Base-by-base conservation (phyloP, 1,140 invertebrate genomes). In the Orussus abietinus region DNA sequence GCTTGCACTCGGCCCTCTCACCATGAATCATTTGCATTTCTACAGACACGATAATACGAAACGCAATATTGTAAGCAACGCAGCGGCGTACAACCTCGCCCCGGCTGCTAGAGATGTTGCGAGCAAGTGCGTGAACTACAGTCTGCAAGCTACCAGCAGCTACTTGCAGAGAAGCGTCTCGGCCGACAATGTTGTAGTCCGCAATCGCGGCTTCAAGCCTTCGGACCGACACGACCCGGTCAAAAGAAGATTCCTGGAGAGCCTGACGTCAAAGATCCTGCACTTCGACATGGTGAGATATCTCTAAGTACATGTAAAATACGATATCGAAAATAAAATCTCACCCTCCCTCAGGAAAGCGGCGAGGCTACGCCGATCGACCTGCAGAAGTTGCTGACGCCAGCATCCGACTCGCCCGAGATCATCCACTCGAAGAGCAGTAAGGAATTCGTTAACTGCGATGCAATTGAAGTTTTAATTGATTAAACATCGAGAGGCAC, bases 321-420 rank as follows among this genome's bases (percentile, higher is more conserved):
- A n/a, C n/a, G n/a, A n/a, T n/a, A n/a, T n/a, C n/a, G n/a, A n/a
- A n/a, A n/a, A n/a, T n/a, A n/a, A n/a, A n/a, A n/a, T n/a, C n/a
- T n/a, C n/a, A n/a, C n/a, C n/a, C n/a, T n/a, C n/a, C n/a, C n/a
- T 12, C 35, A 77, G 75, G 76, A 78, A 45, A 68, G 65, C 36
- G 64, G 72, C 36, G 55, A 64, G 31, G 59, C 62, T 20, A 78
- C 77, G 52, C 76, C 78, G 42, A 80, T 91, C 52, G 84, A 88
- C 62, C 75, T 91, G 53, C 84, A 89, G 61, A 90, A 91, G 68
- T 81, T 91, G 55, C 86, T 92, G 61, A 89, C 87, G 3, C 89
- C 89, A 22, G 86, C 88, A 11, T 76, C 80, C 7, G 86, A 91
- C 76, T 77, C 81, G 39, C 79, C 79, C 37, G 83, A 87, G 58